Evolutionary conservation across 2,888 invertebrate genomes (phyloP), one percentile per base, ranked within the genome.

Genomic region (Aromia moschata): DNA sequence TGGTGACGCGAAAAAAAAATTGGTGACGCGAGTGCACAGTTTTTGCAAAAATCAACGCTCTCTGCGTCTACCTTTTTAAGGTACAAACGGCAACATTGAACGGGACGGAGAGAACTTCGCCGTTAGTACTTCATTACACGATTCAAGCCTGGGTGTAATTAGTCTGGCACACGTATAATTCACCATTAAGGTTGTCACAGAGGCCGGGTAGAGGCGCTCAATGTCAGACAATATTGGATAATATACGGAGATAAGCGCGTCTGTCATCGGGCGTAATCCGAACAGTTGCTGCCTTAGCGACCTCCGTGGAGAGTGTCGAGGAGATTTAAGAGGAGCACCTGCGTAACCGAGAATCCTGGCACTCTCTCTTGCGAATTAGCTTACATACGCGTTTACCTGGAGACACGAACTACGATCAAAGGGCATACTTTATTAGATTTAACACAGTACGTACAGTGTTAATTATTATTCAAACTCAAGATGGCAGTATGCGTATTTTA

Each of bases 161-260:
- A 52, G 30, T 16, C 40, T 31, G 9, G 30, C 41, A 10, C 31
- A 31, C 17, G 18, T 17, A 31, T 41, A 52, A 49, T 49, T 40
- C 37, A 49, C 37, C 49, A 49, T 40, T 25, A 40, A 49, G 41
- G 41, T 52, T 52, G 41, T 11, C 52, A 25, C 1, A 7, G 31
- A 25, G 20, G 15, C 10, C 30, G 31, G 31, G 52, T 15, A 37
- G 14, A 10, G 47, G 37, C 7, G 15, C 36, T 20, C 15, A 11
- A 52, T 52, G 41, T 52, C 40, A 52, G 31, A 41, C 40, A 51
- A 51, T 51, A 51, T 51, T 40, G 30, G 51, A 51, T 52, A 52
- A 41, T 52, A 31, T 16, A 17, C 12, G 7, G 41, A 20, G 52
- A 52, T 52, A 52, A 40, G 52, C 25, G 17, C 7, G n/a, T 25